Percentiles rank a stretch among this genome's conserved stretches.
Conservation (phyloP, 2,113 vertebrate species). For the Miniopterus natalensis region DNA sequence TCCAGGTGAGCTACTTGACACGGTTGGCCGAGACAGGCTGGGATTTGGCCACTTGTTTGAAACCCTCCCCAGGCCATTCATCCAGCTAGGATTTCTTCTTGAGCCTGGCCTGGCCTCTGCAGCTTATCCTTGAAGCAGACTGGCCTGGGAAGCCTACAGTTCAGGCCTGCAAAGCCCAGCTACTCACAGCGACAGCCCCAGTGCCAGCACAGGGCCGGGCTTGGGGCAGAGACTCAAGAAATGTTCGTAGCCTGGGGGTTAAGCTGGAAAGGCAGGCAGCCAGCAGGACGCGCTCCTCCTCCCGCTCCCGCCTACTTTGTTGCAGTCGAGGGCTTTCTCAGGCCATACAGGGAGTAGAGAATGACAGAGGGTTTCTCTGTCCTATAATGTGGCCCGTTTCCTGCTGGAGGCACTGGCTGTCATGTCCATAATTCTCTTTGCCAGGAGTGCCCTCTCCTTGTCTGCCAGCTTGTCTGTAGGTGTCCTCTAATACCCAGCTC, state of each 20-base stretch:
- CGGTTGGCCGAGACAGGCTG: neutral
- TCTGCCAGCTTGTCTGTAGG: neutral
- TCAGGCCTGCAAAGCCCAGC: too few species aligned
- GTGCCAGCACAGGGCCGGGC: neutral
- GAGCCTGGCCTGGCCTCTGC: neutral
- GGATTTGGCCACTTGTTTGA: constrained; percentile 28
- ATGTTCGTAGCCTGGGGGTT: too few species aligned
- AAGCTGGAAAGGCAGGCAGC: neutral
- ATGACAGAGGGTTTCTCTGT: neutral
- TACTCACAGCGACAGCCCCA: neutral
- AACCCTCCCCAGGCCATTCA: constrained; percentile 50
- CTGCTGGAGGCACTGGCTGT: neutral
- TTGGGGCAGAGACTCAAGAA: neutral
- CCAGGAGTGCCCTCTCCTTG: neutral
- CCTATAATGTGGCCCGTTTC: neutral
- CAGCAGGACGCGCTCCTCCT: neutral
- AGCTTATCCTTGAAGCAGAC: neutral
- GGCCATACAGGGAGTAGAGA: neutral
- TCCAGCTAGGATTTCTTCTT: constrained; percentile 32
- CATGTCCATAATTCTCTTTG: neutral
- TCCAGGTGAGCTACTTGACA: neutral
- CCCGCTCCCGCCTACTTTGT: neutral
- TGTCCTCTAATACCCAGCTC: constrained; percentile 36
- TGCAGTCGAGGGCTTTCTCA: neutral
- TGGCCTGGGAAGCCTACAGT: neutral